Conservation (phyloP, 2,888 invertebrate genomes). For the Scaptomyza cyrtandrae region DNA sequence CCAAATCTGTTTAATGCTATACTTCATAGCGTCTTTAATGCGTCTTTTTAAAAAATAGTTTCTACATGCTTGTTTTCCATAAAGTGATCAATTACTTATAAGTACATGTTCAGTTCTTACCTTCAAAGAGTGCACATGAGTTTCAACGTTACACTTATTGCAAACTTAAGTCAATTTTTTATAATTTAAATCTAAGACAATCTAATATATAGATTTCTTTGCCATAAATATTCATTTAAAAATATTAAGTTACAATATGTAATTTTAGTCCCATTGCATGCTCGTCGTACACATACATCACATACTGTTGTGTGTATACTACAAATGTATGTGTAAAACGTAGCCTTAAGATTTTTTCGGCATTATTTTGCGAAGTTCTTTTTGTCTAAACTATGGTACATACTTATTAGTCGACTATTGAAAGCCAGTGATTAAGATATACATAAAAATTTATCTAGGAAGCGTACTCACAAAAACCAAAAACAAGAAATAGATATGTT, state of each 20-base stretch:
- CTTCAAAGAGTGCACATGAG: conserved; percentile 6
- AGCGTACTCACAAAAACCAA: conserved; percentile 17
- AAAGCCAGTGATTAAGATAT: conserved; percentile 23
- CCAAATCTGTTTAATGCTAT: conserved; percentile 19
- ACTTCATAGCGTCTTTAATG: conserved; percentile 11
- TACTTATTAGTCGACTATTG: conserved; percentile 15
- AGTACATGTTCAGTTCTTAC: conserved; percentile 14
- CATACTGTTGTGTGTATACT: not conserved
- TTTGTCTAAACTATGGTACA: conserved; percentile 6
- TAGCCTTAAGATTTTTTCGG: conserved; percentile 28
- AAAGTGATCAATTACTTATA: conserved; percentile 10
- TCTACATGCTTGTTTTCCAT: conserved; percentile 20
- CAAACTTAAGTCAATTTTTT: not conserved
- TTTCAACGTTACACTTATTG: conserved; percentile 16
- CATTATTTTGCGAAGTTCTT: conserved; percentile 41
- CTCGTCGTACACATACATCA: conserved; percentile 13
- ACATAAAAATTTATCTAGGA: conserved; percentile 21
- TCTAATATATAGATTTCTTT: not conserved
- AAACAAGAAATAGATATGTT: conserved; percentile 33
- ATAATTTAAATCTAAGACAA: not conserved
- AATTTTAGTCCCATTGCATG: conserved; percentile 43
- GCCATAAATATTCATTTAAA: not conserved
- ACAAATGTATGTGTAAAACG: conserved; percentile 1
- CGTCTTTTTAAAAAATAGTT: conserved; percentile 1
- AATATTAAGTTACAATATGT: not conserved